phyloP scores from a whole-genome alignment of 2,888 invertebrate species.

The Caradrina clavipalpis region DNA sequence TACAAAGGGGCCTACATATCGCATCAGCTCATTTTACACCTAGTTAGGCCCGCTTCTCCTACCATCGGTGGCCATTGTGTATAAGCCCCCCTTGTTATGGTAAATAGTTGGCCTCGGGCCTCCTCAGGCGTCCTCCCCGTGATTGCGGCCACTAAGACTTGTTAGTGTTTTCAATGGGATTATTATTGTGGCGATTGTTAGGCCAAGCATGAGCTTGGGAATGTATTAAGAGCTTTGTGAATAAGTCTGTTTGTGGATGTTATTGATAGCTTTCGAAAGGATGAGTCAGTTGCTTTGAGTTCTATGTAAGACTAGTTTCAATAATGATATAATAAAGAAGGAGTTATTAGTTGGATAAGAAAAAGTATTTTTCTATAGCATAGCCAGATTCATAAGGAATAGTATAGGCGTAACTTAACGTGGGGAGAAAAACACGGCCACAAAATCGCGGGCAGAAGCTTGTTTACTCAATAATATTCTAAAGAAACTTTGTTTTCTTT shows the following conservation, averaged over 20 bases:
- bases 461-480: too few relatives aligned
- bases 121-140: constrained; percentile 68
- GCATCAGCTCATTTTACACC: constrained; percentile 82
- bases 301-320: constrained; percentile 3
- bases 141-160: constrained; percentile 66
- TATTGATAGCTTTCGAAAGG: constrained; percentile 30
- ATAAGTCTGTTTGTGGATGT: constrained; percentile 31
- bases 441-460: neutral
- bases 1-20: constrained; percentile 70
- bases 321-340: too few relatives aligned
- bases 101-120: constrained; percentile 80
- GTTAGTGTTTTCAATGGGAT: constrained; percentile 73
- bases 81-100: constrained; percentile 82
- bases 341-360: too few relatives aligned
- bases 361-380: too few relatives aligned
- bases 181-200: constrained; percentile 69
- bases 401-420: too few relatives aligned
- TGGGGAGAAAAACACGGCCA: too few relatives aligned
- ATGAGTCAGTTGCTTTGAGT: constrained; percentile 22
- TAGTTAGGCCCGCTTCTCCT: constrained; percentile 80
- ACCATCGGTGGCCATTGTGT: constrained; percentile 61
- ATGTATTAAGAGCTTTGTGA: constrained; percentile 43
- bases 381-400: too few relatives aligned
- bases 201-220: constrained; percentile 38
- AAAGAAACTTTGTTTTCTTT: too few relatives aligned